phyloP scores from a whole-genome alignment of 2,113 vertebrate genomes.

The Myocastor coypus region DNA sequence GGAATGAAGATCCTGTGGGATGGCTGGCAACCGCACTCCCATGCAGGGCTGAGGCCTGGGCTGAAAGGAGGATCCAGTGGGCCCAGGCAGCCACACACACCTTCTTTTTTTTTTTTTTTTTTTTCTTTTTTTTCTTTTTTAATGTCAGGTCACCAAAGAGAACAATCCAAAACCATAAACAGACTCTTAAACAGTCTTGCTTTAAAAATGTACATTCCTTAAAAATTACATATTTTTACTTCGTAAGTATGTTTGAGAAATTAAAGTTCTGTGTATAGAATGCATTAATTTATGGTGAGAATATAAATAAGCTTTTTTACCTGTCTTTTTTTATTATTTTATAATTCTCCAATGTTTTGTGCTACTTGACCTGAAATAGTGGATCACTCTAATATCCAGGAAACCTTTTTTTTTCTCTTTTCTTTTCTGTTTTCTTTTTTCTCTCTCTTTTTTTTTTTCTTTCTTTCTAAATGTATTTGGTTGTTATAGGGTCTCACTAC shows the following conservation, averaged over 20 bases:
- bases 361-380: constrained; percentile 2
- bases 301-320: not conserved
- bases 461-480: no score
- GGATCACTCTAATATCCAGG: not conserved
- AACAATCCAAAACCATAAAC: not conserved
- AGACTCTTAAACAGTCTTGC: not conserved
- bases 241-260: constrained; percentile 12
- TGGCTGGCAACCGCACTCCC: no score
- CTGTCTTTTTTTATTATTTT: not conserved
- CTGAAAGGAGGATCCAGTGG: no score
- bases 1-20: no score
- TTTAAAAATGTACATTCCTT: not conserved
- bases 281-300: not conserved
- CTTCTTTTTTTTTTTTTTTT: no score
- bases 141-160: not conserved
- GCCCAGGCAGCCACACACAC: no score
- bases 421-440: not conserved
- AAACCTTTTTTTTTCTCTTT: not conserved
- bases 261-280: constrained; percentile 19
- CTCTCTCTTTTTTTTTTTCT: not conserved
- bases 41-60: no score
- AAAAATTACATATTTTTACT: not conserved
- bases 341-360: constrained; percentile 2
- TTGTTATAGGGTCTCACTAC: no score
- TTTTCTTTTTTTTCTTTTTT: not conserved